Conservation (phyloP, 2,113 vertebrate genomes). For the Nycticorax nycticorax region DNA sequence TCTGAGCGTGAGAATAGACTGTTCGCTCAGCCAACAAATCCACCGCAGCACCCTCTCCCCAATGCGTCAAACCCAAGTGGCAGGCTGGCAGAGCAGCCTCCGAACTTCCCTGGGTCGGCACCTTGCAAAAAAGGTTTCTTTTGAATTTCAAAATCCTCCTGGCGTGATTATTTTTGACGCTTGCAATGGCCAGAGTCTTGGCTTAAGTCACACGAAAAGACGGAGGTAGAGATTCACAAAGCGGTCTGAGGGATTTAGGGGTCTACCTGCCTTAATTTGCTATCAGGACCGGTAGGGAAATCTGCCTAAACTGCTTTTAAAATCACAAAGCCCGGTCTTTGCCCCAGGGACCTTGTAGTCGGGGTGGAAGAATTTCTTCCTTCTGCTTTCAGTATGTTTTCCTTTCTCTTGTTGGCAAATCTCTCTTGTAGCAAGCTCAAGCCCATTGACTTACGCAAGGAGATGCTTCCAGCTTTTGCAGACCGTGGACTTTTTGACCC, state of each 20-base stretch:
- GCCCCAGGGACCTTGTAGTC: background rate
- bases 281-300: background rate
- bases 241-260: background rate
- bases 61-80: background rate
- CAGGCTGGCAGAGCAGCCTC: background rate
- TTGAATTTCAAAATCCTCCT: slow-evolving; percentile 2
- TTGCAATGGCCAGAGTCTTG: background rate
- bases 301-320: slow-evolving; percentile 1
- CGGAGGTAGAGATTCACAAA: background rate
- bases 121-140: background rate
- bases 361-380: background rate
- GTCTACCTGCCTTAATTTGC: background rate
- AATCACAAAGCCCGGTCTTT: background rate
- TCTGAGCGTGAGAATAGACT: slow-evolving; percentile 71
- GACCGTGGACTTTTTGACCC: background rate
- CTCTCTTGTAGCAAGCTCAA: background rate
- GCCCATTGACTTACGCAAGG: background rate
- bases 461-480: background rate
- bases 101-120: background rate
- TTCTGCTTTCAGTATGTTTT: background rate
- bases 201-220: background rate
- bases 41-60: slow-evolving; percentile 58
- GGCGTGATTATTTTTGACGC: background rate
- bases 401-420: background rate
- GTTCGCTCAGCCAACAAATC: slow-evolving; percentile 62